Evolutionary conservation across 1,140 invertebrate species (phyloP).

Genomic region (Oncopeltus fasciatus): DNA sequence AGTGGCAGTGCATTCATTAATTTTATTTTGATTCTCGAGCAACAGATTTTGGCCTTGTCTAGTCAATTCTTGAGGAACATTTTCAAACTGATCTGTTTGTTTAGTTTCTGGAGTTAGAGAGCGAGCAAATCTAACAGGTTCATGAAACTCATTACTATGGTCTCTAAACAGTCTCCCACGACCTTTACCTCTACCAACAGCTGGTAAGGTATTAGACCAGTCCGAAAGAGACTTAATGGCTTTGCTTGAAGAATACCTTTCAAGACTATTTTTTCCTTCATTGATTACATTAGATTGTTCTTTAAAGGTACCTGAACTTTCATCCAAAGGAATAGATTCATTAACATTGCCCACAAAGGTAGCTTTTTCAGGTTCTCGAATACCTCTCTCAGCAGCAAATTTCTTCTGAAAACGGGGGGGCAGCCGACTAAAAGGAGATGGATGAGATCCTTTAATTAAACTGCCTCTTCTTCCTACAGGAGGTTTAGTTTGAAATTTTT

Average conservation of each 20-base stretch:
- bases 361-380: background rate
- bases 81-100: background rate
- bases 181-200: background rate
- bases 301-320: background rate
- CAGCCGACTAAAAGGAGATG: background rate
- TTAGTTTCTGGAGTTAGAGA: background rate
- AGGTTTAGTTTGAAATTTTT: background rate
- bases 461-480: background rate
- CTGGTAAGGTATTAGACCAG: background rate
- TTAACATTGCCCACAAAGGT: background rate
- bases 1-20: too few relatives aligned
- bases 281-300: background rate
- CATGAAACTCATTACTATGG: background rate
- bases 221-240: background rate
- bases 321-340: background rate
- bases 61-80: background rate
- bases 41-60: too few relatives aligned
- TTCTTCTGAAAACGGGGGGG: slow-evolving; percentile 8
- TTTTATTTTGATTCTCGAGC: too few relatives aligned
- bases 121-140: background rate
- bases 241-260: too few relatives aligned
- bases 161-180: background rate
- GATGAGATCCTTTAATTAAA: background rate
- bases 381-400: background rate
- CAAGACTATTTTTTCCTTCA: too few relatives aligned